Evolutionary conservation across 2,113 vertebrate species (phyloP), one percentile per base, ranked within the genome.

Genomic region (Nothobranchius furzeri): DNA sequence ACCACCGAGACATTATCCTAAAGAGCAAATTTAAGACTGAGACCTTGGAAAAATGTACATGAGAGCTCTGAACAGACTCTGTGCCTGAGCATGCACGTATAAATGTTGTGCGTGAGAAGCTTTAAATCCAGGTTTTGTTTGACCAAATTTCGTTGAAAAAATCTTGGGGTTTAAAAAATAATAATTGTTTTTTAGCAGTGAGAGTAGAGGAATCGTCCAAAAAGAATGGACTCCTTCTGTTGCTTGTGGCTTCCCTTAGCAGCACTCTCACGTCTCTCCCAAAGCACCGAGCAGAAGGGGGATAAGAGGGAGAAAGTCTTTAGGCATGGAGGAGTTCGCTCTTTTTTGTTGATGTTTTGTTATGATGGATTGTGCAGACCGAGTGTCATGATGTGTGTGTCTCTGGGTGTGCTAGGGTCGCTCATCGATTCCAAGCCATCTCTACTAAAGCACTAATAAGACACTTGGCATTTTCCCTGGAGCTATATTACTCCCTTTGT

Each of bases 371-470:
- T 51, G 75, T 77, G 75, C 59, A 75, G 78, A 62, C 48, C 56
- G 68, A 86, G 69, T 67, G 54, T 66, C 74, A 66, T 75, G 85
- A 85, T 87, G 83, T 91, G 79, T 61, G 78, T 37, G 74, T 89
- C 82, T 87, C 58, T 61, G 66, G 79, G 79, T 80, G 87, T 81
- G 69, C 61, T 81, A 78, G 78, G 87, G 88, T 89, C 87, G 80
- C 73, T 68, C 81, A 82, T 89, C 56, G 89, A 90, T 91, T 89
- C 84, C 71, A 79, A 79, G 81, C 79, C 83, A 84, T 81, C 80
- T 79, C 66, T 42, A 68, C 87, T 81, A 85, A 87, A 82, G 64
- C 85, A 87, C 89, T 92, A 92, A 93, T 91, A 92, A 92, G 90
- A 87, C 86, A 87, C 80, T 85, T 89, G 85, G 87, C 90, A 91